Conservation (phyloP, 2,888 invertebrate species). For the Sesia apiformis region DNA sequence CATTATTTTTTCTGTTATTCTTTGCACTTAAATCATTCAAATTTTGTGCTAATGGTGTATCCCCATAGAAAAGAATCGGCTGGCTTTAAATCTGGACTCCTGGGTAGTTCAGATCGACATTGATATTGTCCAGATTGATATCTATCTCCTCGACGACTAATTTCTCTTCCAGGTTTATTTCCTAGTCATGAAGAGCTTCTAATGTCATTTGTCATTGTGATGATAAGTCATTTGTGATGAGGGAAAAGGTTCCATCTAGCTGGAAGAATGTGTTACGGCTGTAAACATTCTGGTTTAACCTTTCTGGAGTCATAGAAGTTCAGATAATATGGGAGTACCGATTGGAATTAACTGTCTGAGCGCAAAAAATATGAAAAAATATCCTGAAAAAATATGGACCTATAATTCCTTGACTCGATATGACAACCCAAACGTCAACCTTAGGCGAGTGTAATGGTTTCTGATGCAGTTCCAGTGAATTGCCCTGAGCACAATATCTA, state of each 20-base stretch:
- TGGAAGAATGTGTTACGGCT: constrained; percentile 9
- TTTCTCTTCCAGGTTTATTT: no score
- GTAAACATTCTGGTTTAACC: constrained; percentile 6
- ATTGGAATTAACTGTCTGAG: constrained; percentile 8
- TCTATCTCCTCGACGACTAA: no score
- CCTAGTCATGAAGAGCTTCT: no score
- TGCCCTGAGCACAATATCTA: constrained; percentile 7
- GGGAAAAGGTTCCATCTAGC: constrained; percentile 7
- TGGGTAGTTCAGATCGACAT: no score
- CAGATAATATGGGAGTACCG: constrained; percentile 7
- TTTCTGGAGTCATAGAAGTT: constrained; percentile 1
- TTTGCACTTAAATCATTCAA: no score
- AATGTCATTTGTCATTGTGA: no score
- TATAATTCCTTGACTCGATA: constrained; percentile 11
- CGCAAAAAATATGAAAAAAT: constrained; percentile 1
- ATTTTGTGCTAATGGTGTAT: no score
- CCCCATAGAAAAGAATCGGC: no score
- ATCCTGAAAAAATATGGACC: constrained; percentile 12
- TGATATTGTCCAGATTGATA: no score
- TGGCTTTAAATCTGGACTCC: no score
- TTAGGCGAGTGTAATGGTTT: constrained; percentile 8
- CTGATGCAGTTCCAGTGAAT: constrained; percentile 8
- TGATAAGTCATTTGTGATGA: no score
- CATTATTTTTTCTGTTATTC: no score
- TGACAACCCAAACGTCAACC: constrained; percentile 9